A percentile compares a stretch with the other conserved stretches of the same genome.
These are phyloP conservation scores for Polia nebulosa DNA, from an alignment of 2,888 invertebrate species.

Conservation along the genomic window DNA sequence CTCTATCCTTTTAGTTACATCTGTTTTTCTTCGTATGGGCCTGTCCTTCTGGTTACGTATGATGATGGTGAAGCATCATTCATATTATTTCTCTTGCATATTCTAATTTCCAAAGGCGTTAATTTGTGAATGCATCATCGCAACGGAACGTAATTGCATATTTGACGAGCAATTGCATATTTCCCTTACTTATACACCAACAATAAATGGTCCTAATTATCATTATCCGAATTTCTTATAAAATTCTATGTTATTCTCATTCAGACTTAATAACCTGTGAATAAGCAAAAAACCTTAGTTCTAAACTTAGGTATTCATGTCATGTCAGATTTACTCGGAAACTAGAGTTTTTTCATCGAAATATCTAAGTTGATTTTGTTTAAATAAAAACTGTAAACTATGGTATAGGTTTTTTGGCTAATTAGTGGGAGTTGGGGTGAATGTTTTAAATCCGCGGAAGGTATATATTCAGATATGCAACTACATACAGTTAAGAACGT, in stretches of 20 bases:
- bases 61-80: neutral
- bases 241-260: slow-evolving; percentile 31
- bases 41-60: neutral
- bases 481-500: neutral
- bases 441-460: neutral
- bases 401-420: slow-evolving; percentile 30
- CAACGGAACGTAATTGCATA: slow-evolving; percentile 12
- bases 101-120: neutral
- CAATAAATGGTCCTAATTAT: slow-evolving; percentile 35
- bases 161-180: slow-evolving; percentile 26
- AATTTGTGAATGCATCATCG: slow-evolving; percentile 1
- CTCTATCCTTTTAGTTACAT: no score
- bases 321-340: slow-evolving; percentile 40
- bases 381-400: slow-evolving; percentile 43
- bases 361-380: slow-evolving; percentile 37
- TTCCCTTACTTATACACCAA: slow-evolving; percentile 16
- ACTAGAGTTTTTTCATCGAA: slow-evolving; percentile 51
- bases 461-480: neutral
- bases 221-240: slow-evolving; percentile 36
- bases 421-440: slow-evolving; percentile 7
- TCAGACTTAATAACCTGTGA: slow-evolving; percentile 48
- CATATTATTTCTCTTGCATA: neutral
- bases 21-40: neutral
- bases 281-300: slow-evolving; percentile 48
- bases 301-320: slow-evolving; percentile 43